A percentile compares a stretch with the other conserved stretches of the same genome.
phyloP scores from a whole-genome alignment of 2,888 invertebrate genomes.

The Alsophila aescularia region DNA sequence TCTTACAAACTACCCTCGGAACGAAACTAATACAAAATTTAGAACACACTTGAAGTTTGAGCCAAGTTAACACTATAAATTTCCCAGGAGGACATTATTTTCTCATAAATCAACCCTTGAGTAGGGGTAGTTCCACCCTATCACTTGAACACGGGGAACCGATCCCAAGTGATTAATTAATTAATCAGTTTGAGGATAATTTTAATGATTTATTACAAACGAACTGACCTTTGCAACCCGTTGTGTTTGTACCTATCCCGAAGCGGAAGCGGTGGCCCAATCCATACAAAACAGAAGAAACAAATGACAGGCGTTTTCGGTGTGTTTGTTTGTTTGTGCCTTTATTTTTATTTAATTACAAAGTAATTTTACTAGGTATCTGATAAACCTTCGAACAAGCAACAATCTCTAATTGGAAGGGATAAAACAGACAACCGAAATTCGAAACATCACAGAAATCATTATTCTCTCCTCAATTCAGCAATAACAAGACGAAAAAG shows the following conservation, averaged over 20 bases:
- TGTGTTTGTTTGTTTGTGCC: no score
- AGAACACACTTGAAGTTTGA: conserved; percentile 53
- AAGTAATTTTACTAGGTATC: no score
- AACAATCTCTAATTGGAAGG: no score
- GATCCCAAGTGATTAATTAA: conserved; percentile 80
- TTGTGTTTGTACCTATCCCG: not conserved
- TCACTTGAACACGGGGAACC: conserved; percentile 63
- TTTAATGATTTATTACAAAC: conserved; percentile 73
- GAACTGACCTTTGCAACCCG: not conserved
- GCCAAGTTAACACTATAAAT: conserved; percentile 59
- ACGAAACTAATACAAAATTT: conserved; percentile 52
- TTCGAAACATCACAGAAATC: not conserved
- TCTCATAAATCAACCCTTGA: conserved; percentile 77
- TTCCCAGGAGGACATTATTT: conserved; percentile 75
- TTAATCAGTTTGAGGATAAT: conserved; percentile 73
- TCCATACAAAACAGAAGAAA: not conserved
- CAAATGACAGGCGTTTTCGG: no score
- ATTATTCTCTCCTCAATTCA: no score
- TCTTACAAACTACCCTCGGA: not conserved
- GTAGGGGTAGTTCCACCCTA: conserved; percentile 59
- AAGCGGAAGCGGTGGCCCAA: no score
- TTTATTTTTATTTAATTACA: no score
- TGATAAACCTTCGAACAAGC: no score
- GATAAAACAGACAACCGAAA: no score
- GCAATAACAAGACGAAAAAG: not conserved